Percentiles rank a stretch among this genome's conserved stretches.
Evolutionary conservation across 2,888 invertebrate species (phyloP).

Genomic region (Eupithecia insigniata): DNA sequence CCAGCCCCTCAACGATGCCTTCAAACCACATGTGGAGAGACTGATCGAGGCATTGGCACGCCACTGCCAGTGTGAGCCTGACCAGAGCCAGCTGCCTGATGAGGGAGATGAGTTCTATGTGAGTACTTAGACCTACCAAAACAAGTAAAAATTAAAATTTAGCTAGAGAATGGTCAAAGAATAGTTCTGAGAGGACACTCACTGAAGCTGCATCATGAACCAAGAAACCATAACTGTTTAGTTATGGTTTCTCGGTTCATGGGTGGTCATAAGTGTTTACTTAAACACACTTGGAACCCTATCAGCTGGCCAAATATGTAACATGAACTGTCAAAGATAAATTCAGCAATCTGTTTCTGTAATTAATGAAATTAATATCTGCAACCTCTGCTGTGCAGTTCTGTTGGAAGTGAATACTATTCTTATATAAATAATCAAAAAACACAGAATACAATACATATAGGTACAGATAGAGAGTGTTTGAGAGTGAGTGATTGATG

Average conservation of each 20-base stretch:
- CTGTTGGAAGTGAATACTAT: too few relatives aligned
- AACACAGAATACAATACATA: too few relatives aligned
- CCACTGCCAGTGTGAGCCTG: conserved; percentile 98
- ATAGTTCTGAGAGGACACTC: background rate
- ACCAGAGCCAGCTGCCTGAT: conserved; percentile 93
- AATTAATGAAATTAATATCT: too few relatives aligned
- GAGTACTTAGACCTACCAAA: conserved; percentile 49
- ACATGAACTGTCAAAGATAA: too few relatives aligned
- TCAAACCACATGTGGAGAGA: conserved; percentile 95
- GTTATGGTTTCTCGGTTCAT: too few relatives aligned
- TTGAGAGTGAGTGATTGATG: background rate
- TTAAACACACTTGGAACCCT: too few relatives aligned
- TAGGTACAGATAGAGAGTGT: too few relatives aligned
- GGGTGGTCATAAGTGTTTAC: too few relatives aligned
- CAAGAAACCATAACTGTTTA: background rate
- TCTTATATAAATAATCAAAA: too few relatives aligned
- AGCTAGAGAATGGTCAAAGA: background rate
- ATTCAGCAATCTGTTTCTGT: too few relatives aligned
- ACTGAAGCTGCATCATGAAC: background rate
- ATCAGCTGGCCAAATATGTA: too few relatives aligned
- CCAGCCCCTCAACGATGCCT: conserved; percentile 90
- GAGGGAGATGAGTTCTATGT: conserved; percentile 92
- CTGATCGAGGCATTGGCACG: conserved; percentile 94
- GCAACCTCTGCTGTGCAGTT: too few relatives aligned
- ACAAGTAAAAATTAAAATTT: background rate